phyloP scores from a whole-genome alignment of 2,113 vertebrate species.

The Toxostoma redivivum region DNA sequence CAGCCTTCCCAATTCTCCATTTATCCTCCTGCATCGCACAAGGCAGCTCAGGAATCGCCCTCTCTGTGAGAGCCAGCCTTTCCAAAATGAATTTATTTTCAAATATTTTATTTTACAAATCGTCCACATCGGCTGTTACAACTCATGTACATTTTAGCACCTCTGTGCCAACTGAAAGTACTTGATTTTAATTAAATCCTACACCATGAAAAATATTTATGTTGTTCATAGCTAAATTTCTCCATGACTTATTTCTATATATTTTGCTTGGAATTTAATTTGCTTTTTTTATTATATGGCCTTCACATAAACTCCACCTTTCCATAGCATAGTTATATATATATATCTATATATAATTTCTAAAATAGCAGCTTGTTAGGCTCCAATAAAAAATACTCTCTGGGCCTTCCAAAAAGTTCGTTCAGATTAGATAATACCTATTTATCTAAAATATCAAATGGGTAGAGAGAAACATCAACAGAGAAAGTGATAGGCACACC shows the following conservation, averaged over 20 bases:
- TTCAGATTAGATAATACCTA: conserved; percentile 37
- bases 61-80: rapidly evolving
- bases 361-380: conserved; percentile 18
- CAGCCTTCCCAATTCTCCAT: neutral
- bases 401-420: neutral
- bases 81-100: neutral
- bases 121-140: neutral
- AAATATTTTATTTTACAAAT: neutral
- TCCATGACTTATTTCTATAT: neutral
- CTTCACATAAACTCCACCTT: neutral
- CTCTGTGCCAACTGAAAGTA: neutral
- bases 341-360: neutral
- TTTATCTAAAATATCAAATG: conserved; percentile 62
- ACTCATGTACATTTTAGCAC: neutral
- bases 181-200: neutral
- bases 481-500: conserved; percentile 29
- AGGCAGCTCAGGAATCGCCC: rapidly evolving
- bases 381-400: neutral
- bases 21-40: rapidly evolving
- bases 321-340: neutral
- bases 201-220: neutral
- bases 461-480: neutral
- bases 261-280: conserved; percentile 34
- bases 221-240: neutral
- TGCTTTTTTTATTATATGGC: neutral